phyloP scores from a whole-genome alignment of 2,797 vertebrate genomes.

The Takifugu ocellatus region DNA sequence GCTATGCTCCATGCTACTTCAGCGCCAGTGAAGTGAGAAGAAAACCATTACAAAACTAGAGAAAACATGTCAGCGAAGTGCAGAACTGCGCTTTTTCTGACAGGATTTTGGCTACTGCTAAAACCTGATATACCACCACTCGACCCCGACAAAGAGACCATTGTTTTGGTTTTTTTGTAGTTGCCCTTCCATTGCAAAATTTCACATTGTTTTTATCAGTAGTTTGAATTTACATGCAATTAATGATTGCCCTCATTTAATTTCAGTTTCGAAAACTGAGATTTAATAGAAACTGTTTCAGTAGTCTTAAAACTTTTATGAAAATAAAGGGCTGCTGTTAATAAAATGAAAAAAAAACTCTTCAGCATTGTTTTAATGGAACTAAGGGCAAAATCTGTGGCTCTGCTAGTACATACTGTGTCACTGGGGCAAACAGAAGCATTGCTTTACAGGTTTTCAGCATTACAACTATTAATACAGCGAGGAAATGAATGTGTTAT shows the following conservation, averaged over 20 bases:
- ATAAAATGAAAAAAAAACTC: not conserved
- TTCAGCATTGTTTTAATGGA: not conserved
- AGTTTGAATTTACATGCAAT: constrained; percentile 8
- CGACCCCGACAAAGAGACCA: constrained; percentile 4
- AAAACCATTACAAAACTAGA: constrained; percentile 59
- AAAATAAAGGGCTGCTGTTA: not conserved
- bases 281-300: no score
- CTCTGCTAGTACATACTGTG: not conserved
- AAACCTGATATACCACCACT: constrained; percentile 6
- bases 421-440: not conserved
- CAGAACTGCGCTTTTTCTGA: constrained; percentile 33
- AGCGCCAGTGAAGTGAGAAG: constrained; percentile 66
- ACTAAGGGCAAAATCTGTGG: not conserved
- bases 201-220: not conserved
- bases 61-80: constrained; percentile 58
- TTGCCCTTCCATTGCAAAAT: not conserved
- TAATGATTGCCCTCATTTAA: constrained; percentile 10
- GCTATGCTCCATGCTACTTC: constrained; percentile 54
- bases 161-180: not conserved
- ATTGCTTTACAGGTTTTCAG: not conserved
- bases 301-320: not conserved
- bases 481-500: not conserved
- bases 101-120: not conserved
- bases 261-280: constrained; percentile 5
- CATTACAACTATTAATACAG: not conserved